Evolutionary conservation across 2,113 vertebrate species (phyloP), one percentile per base, ranked within the genome.

Genomic region (Leuciscus idus): DNA sequence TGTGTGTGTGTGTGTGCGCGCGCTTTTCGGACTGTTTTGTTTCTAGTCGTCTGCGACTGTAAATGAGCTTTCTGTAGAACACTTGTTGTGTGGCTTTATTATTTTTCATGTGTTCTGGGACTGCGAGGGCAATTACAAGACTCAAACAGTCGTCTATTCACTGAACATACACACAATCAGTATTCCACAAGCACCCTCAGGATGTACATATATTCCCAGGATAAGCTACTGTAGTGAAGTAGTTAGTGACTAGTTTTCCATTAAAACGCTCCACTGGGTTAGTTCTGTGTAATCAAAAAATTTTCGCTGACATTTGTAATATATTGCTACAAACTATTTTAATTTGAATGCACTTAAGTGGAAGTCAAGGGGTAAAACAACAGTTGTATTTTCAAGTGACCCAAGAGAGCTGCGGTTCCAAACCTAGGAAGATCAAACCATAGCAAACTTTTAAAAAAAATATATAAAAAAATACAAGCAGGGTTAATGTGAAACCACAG

Each of bases 61-160:
- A 61, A 61, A 55, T 59, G 59, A 83, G 52, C 26, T n/a, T 64
- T 46, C 50, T 36, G 33, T 48, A 52, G 43, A 52, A 48, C 39
- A 86, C 33, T 70, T 61, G 17, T 43, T 57, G n/a, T 43, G 12
- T 81, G 81, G 68, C 36, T 55, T 21, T 48, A 30, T 74, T 61
- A 66, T 77, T 33, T 39, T 61, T 75, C 46, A 73, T 52, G 61
- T 77, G 74, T 52, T 82, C 61, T 62, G 61, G 59, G 59, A 68
- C 10, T 26, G 7, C 9, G 26, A 52, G n/a, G 74, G 75, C 50
- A 84, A 84, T 84, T 73, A 73, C 66, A 73, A 84, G n/a, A 73
- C 21, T 12, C 48, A 83, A 55, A 83, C 12, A 33, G 26, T 72
- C 23, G 0, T 83, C 46, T 83, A 2, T 83, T 83, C 50, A 72